phyloP scores from a whole-genome alignment of 2,113 vertebrate genomes.

The Talpa occidentalis region DNA sequence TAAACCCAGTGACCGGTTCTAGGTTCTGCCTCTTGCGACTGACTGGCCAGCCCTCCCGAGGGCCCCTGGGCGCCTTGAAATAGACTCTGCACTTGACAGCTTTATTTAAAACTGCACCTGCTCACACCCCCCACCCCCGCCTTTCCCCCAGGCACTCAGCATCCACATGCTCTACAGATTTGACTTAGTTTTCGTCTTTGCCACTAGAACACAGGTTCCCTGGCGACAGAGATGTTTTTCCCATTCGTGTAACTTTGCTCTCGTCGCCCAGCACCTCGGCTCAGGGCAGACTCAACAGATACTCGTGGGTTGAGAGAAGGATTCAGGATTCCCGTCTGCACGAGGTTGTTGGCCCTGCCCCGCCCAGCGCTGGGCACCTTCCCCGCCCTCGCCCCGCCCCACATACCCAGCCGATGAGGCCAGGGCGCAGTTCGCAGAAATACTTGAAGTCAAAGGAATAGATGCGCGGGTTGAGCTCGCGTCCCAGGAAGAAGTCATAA shows the following conservation, averaged over 20 bases:
- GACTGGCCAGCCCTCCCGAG: no score
- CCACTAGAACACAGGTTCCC: background rate
- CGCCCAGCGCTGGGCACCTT: background rate
- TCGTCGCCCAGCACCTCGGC: background rate
- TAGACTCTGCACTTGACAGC: background rate
- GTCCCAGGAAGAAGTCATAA: slow-evolving; percentile 95
- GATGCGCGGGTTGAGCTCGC: slow-evolving; percentile 93
- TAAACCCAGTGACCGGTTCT: background rate
- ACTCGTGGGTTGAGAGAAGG: background rate
- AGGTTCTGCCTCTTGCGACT: background rate
- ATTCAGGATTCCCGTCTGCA: background rate
- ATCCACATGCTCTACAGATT: background rate
- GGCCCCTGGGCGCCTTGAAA: background rate
- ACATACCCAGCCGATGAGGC: slow-evolving; percentile 95
- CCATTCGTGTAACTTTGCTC: background rate
- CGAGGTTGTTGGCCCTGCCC: background rate
- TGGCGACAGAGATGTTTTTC: background rate
- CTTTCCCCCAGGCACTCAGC: background rate
- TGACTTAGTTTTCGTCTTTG: background rate
- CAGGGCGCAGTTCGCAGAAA: slow-evolving; percentile 94
- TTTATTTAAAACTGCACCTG: background rate
- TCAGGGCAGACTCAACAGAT: background rate
- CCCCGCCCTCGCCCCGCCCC: background rate
- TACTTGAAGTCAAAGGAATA: slow-evolving; percentile 93
- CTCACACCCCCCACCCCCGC: background rate